Base-by-base conservation (phyloP, 2,797 vertebrate genomes). In the Notoglanidium macrostoma region DNA sequence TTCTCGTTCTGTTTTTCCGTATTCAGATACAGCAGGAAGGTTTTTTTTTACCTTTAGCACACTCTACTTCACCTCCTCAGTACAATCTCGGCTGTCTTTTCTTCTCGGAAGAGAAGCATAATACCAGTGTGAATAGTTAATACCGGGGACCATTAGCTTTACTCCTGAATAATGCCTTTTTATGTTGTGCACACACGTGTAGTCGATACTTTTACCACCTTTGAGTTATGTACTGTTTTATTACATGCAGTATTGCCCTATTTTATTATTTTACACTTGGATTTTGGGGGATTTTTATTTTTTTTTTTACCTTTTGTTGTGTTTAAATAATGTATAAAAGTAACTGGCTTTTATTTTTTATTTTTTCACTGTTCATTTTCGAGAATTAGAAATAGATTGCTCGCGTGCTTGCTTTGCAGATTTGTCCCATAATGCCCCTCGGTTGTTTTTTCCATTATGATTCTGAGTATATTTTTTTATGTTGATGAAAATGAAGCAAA, bases 361-460 rank as follows among this genome's bases (percentile, higher is more conserved):
- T 87, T 86, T 94, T 85, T 72, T 95, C 82, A 89, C 87, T 89
- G 88, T 93, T 89, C 92, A 87, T 90, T 94, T 90, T 94, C 92
- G 68, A 90, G 86, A 88, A 86, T 67, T 95, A 94, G 92, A 89
- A 72, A 87, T 95, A 95, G 94, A 93, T 91, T 90, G 90, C 93
- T 94, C 95, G 95, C 96, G 95, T 97, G 96, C 95, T 96, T 95
- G 94, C 95, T 96, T 95, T 94, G 95, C 94, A 91, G 93, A 94
- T 94, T 95, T 94, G 92, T 96, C 90, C 65, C 88, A 91, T 89
- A 86, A 92, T 90, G 88, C 92, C 73, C 40, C 86, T 49, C 54
- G 86, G 91, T 90, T 82, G 82, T 89, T 88, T 46, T 85, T 87
- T 90, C 87, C 84, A 86, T 86, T 85, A 83, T 85, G 70, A 70